These are phyloP conservation scores for Strongylocentrotus purpuratus DNA, from an alignment of 35 echinoderm and acorn worm species.

Conservation along the genomic window DNA sequence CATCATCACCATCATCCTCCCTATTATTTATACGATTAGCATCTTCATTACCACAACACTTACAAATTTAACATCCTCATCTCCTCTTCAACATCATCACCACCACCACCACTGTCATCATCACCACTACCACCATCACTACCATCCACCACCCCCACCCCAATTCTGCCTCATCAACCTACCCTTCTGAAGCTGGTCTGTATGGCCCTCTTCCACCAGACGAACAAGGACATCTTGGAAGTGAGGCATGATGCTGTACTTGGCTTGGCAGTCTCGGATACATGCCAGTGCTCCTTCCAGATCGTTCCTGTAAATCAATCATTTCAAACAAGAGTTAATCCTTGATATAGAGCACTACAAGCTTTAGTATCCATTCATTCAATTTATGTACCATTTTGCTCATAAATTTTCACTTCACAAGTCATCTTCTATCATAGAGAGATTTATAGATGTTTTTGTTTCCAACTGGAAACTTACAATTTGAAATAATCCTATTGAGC, in stretches of 20 bases:
- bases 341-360: neutral
- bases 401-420: neutral
- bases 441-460: too few relatives aligned
- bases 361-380: neutral
- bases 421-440: neutral
- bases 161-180: neutral
- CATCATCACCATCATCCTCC: neutral
- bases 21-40: too few relatives aligned
- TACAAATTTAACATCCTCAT: neutral
- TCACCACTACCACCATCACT: neutral
- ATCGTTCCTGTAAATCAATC: conserved; percentile 64
- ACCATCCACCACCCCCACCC: neutral
- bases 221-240: conserved; percentile 87
- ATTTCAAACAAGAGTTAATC: neutral
- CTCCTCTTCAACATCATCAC: neutral
- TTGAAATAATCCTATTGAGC: too few relatives aligned
- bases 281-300: conserved; percentile 72
- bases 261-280: conserved; percentile 81
- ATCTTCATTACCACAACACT: too few relatives aligned
- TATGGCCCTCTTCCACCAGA: conserved; percentile 83
- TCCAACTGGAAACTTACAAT: too few relatives aligned
- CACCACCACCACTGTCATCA: neutral
- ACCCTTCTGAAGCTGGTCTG: conserved; percentile 84
- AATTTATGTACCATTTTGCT: neutral
- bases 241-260: conserved; percentile 75